Conservation (phyloP, 2,113 vertebrate genomes). For the Ammodytes dubius region DNA sequence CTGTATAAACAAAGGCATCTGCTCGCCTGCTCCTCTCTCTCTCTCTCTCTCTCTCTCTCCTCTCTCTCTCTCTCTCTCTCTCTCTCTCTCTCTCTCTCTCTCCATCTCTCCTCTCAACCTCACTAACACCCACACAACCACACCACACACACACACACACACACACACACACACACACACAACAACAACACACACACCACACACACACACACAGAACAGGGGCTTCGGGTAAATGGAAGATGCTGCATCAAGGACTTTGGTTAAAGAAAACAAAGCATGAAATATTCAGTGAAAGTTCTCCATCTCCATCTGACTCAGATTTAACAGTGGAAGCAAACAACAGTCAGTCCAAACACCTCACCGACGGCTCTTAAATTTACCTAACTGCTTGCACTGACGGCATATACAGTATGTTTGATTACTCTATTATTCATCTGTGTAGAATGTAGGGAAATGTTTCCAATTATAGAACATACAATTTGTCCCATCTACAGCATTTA, state of each 20-base stretch:
- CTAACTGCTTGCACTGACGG: background rate
- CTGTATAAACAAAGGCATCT: slow-evolving; percentile 69
- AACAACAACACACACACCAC: no score
- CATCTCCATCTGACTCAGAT: slow-evolving; percentile 48
- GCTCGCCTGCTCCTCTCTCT: slow-evolving; percentile 20
- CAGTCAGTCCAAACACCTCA: slow-evolving; percentile 29
- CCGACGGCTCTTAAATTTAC: background rate
- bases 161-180: slow-evolving; percentile 27
- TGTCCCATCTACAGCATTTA: background rate
- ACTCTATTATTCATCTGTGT: background rate
- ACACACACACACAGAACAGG: background rate
- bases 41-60: slow-evolving; percentile 18
- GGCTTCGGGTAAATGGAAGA: slow-evolving; percentile 23
- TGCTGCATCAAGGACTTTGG: slow-evolving; percentile 38
- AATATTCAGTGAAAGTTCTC: slow-evolving; percentile 69
- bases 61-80: background rate
- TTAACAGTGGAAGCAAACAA: slow-evolving; percentile 44
- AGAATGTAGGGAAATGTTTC: background rate
- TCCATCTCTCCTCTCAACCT: background rate
- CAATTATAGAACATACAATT: background rate
- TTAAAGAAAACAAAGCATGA: slow-evolving; percentile 65
- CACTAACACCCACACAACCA: background rate
- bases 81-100: slow-evolving; percentile 30
- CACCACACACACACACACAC: slow-evolving; percentile 4
- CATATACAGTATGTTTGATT: background rate